Base-by-base conservation (phyloP, 2,888 invertebrate species). In the Fabriciana adippe region DNA sequence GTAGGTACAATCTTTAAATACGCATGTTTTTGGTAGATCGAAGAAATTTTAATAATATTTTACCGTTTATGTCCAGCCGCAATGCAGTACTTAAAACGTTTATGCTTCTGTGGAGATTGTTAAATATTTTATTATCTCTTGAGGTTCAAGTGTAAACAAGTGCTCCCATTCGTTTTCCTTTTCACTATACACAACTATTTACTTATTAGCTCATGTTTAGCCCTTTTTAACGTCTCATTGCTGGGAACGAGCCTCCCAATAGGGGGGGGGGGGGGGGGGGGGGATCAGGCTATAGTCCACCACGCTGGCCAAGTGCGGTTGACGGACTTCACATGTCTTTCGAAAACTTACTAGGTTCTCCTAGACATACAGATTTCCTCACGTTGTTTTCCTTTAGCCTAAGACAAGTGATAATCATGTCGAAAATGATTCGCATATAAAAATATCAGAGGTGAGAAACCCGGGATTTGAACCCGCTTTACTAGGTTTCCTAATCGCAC, bases 41-140 rank as follows among this genome's bases (percentile, higher is more conserved):
- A 55, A 35, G 55, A 31, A 31, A 50, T 50, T 48, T 50, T 18
- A 35, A 50, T 50, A 51, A 50, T 51, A 61, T 61, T 18, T 18
- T 16, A 35, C 35, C 35, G 50, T 35, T 50, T 61, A 50, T 63
- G 59, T 55, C 54, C 60, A 63, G 53, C 83, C 85, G 84, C 84
- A 85, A 67, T 84, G 84, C 84, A 80, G 81, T 78, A 76, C 76
- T 74, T 76, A 74, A 77, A 84, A 78, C 80, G 81, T 79, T 84
- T 83, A 83, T 80, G 79, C 75, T 72, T 72, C 67, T 75, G 76
- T 74, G 75, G 72, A 56, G 67, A 83, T 83, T 80, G 81, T 80
- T 85, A 83, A 85, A 85, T 85, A 84, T 85, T 85, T 84, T 82
- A 84, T 81, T 75, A 76, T 75, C 79, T 77, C 67, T 64, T 35